Conservation (phyloP, 2,888 invertebrate species). For the Cryptus armator region DNA sequence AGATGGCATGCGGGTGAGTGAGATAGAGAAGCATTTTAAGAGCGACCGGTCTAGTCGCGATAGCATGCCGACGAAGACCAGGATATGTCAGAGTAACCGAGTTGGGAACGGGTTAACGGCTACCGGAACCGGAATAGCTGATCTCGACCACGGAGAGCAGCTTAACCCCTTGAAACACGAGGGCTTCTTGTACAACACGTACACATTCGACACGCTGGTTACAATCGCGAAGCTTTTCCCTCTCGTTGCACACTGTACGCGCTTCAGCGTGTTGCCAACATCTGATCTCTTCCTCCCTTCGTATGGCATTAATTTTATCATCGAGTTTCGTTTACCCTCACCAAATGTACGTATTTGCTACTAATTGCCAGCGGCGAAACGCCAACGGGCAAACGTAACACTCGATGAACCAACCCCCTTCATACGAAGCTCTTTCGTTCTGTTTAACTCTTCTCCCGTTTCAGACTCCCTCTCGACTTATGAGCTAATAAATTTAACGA, state of each 20-base stretch:
- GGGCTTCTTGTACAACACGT: not conserved
- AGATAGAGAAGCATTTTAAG: conserved; percentile 1
- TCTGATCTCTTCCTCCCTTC: conserved; percentile 17
- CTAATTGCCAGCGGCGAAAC: not conserved
- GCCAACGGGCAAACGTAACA: not conserved
- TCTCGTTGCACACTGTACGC: not conserved
- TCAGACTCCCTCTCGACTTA: conserved; percentile 30
- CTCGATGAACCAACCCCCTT: conserved; percentile 2
- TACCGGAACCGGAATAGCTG: conserved; percentile 1
- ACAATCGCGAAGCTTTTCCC: conserved; percentile 1
- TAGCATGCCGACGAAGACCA: not conserved
- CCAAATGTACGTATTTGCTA: not conserved
- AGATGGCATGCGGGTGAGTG: not conserved
- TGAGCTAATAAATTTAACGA: conserved; percentile 61
- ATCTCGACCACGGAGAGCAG: conserved; percentile 21
- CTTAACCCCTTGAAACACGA: conserved; percentile 40
- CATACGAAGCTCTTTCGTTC: conserved; percentile 16
- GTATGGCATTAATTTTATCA: conserved; percentile 32
- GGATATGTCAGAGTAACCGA: not conserved
- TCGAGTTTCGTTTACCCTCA: conserved; percentile 5
- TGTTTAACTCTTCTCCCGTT: conserved; percentile 1
- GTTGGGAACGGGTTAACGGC: conserved; percentile 1
- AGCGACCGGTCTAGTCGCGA: not conserved
- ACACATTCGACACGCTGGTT: conserved; percentile 16
- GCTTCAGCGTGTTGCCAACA: not conserved